A percentile compares a stretch with the other conserved stretches of the same genome.
Evolutionary conservation across 2,113 vertebrate species (phyloP).

Genomic region (Empidonax alnorum): DNA sequence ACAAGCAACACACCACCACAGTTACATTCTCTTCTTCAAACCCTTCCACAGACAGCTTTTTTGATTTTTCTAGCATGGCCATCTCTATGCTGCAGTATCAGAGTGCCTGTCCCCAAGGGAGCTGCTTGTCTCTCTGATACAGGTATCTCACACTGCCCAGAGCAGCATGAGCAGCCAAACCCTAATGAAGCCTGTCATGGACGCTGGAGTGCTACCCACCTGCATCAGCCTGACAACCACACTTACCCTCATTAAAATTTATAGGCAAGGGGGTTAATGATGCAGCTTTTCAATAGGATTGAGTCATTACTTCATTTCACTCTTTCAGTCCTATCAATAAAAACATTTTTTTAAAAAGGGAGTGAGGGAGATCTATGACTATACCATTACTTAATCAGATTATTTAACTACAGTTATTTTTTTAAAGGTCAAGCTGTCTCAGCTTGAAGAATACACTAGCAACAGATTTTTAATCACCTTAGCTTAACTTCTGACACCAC

Average conservation of each 20-base stretch:
- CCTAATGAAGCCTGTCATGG: background rate
- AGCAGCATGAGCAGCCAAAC: background rate
- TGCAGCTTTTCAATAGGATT: background rate
- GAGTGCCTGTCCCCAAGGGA: rapidly evolving
- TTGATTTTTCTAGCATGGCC: background rate
- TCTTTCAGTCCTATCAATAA: background rate
- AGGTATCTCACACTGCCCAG: background rate
- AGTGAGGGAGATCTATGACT: rapidly evolving
- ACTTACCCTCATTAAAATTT: background rate
- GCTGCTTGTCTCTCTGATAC: background rate
- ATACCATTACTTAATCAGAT: background rate
- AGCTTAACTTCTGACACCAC: background rate
- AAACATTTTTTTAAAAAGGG: background rate
- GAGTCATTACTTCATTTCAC: background rate
- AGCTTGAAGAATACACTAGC: background rate
- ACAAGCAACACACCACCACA: background rate
- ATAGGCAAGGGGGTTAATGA: background rate
- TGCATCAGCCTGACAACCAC: background rate
- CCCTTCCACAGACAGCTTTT: background rate
- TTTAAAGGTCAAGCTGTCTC: background rate
- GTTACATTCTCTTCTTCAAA: background rate
- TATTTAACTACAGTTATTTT: background rate
- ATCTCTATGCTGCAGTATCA: background rate
- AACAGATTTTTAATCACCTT: background rate
- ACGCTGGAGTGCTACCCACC: rapidly evolving